Conservation (phyloP, 2,113 vertebrate species). For the Bos indicus region DNA sequence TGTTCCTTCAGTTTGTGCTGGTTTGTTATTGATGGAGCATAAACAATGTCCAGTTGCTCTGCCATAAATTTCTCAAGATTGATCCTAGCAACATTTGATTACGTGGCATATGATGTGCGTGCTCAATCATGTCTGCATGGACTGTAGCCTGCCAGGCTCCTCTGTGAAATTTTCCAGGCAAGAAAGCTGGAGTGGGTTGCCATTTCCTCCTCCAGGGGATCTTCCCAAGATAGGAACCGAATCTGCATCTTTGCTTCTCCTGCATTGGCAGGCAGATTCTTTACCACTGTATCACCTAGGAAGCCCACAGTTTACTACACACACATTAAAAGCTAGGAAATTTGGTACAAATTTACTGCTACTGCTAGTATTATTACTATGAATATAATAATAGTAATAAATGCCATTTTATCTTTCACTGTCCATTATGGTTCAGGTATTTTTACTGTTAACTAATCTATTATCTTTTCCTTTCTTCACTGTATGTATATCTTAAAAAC, state of each 20-base stretch:
- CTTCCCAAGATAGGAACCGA: not conserved
- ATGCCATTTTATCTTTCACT: not conserved
- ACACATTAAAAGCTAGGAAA: not conserved
- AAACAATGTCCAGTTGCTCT: not conserved
- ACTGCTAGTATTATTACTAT: not conserved
- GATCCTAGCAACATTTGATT: not conserved
- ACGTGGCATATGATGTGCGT: not conserved
- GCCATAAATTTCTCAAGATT: not conserved
- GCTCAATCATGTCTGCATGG: not conserved
- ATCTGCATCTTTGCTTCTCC: not conserved
- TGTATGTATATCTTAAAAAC: not conserved
- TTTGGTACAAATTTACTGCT: not conserved
- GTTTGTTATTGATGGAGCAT: not conserved
- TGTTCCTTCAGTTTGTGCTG: not conserved
- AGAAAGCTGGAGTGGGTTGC: not conserved
- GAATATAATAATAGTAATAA: not conserved
- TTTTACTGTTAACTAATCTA: not conserved
- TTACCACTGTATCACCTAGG: not conserved
- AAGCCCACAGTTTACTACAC: not conserved
- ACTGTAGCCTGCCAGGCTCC: not conserved
- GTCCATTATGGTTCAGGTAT: not conserved
- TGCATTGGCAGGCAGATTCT: not conserved
- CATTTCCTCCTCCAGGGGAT: not conserved
- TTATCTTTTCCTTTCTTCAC: conserved; percentile 23
- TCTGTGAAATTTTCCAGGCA: not conserved